Evolutionary conservation across 2,888 invertebrate species (phyloP).

Genomic region (Mesodorylaimus sp.): DNA sequence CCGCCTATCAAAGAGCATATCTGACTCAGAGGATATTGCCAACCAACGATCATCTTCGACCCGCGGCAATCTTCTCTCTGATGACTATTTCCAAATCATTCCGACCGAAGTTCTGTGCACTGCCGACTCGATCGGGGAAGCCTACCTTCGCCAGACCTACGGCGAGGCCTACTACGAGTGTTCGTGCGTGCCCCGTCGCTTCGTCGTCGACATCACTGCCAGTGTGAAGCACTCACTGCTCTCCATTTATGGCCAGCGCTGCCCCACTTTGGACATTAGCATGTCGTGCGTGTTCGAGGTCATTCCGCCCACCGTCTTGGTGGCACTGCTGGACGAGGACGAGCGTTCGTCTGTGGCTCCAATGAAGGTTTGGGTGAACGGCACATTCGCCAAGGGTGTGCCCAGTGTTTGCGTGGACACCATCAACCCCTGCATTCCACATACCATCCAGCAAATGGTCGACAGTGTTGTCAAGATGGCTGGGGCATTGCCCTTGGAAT

Average conservation of each 20-base stretch:
- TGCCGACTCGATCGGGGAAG: neutral
- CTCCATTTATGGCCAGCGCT: neutral
- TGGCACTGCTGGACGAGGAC: too few relatives aligned
- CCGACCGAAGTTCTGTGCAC: neutral
- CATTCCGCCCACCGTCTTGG: too few relatives aligned
- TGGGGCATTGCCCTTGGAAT: neutral
- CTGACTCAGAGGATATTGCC: too few relatives aligned
- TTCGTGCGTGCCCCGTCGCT: slow-evolving; percentile 11
- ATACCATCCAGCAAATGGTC: neutral
- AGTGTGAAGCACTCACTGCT: neutral
- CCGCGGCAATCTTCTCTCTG: too few relatives aligned
- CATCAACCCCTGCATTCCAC: neutral
- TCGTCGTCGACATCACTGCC: slow-evolving; percentile 10
- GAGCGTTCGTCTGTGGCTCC: too few relatives aligned
- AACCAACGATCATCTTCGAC: too few relatives aligned
- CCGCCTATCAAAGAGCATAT: too few relatives aligned
- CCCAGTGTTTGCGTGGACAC: neutral
- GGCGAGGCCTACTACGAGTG: slow-evolving; percentile 8
- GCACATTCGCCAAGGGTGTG: neutral
- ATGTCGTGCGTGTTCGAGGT: neutral
- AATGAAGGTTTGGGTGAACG: neutral
- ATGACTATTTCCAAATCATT: neutral
- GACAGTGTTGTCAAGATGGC: neutral
- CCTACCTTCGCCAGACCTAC: neutral
- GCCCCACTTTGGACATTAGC: neutral